Evolutionary conservation across 2,113 vertebrate species (phyloP).

Genomic region (Cephalopholis sonnerati): DNA sequence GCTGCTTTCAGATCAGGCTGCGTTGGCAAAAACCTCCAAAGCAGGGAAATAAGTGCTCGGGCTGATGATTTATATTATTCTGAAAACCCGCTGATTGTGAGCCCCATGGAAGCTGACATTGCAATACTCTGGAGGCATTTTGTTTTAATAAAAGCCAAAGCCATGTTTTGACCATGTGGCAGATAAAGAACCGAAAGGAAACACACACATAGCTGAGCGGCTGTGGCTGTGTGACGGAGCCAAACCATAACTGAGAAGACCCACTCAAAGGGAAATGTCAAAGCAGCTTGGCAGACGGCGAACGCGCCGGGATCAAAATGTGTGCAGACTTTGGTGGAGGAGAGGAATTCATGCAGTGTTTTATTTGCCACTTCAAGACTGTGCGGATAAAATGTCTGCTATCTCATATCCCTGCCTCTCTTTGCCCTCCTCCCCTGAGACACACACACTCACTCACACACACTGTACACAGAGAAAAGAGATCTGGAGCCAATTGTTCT

Average conservation of each 20-base stretch:
- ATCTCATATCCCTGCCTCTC: conserved; percentile 20
- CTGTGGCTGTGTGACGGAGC: conserved; percentile 54
- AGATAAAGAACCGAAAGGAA: conserved; percentile 58
- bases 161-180: conserved; percentile 65
- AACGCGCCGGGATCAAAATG: conserved; percentile 60
- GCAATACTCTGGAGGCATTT: conserved; percentile 49
- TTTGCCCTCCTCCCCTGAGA: conserved; percentile 19
- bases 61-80: conserved; percentile 51
- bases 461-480: conserved; percentile 1
- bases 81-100: conserved; percentile 41
- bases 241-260: conserved; percentile 69
- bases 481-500: conserved; percentile 60
- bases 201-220: conserved; percentile 21
- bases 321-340: conserved; percentile 29
- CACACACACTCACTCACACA: background rate
- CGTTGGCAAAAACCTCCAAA: conserved; percentile 37
- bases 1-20: conserved; percentile 44
- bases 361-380: conserved; percentile 61
- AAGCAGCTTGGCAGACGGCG: conserved; percentile 49
- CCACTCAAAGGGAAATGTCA: conserved; percentile 64
- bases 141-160: conserved; percentile 64
- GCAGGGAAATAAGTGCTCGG: conserved; percentile 32
- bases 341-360: conserved; percentile 43
- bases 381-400: conserved; percentile 43
- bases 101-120: conserved; percentile 42